These are phyloP conservation scores for Aplodontia rufa DNA, from an alignment of 2,113 vertebrate species.

Conservation along the genomic window DNA sequence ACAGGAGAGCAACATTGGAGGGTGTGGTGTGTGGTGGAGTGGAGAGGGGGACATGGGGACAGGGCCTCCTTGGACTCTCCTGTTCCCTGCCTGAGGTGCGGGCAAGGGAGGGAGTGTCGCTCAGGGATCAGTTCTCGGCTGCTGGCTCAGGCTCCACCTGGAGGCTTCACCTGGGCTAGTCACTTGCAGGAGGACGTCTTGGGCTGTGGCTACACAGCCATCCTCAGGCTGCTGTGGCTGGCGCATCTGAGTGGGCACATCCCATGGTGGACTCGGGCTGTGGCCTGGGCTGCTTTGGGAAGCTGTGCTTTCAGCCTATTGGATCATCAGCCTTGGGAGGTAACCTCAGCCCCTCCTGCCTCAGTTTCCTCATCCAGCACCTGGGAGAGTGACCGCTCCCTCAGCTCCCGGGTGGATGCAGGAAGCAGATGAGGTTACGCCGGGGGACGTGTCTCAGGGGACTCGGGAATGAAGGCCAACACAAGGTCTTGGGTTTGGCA, in stretches of 20 bases:
- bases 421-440: not conserved
- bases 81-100: not conserved
- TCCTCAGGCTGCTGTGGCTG: not conserved
- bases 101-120: not conserved
- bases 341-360: not conserved
- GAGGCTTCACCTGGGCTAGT: not conserved
- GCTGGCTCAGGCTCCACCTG: not conserved
- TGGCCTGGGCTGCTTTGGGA: not conserved
- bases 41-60: not conserved
- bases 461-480: not conserved
- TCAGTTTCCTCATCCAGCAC: not conserved
- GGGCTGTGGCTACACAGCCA: not conserved
- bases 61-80: not conserved
- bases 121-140: not conserved
- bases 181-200: rapidly evolving
- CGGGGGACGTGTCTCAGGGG: not conserved
- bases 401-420: not conserved
- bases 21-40: rapidly evolving
- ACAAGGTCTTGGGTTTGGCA: not conserved
- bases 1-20: not conserved
- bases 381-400: not conserved
- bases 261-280: not conserved
- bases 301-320: not conserved
- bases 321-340: not conserved
- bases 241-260: rapidly evolving